Evolutionary conservation across 30 jellyfish, hydroid and myxozoan species (phyloP), one percentile per base, ranked within the genome.

Genomic region (Mastigias papua): DNA sequence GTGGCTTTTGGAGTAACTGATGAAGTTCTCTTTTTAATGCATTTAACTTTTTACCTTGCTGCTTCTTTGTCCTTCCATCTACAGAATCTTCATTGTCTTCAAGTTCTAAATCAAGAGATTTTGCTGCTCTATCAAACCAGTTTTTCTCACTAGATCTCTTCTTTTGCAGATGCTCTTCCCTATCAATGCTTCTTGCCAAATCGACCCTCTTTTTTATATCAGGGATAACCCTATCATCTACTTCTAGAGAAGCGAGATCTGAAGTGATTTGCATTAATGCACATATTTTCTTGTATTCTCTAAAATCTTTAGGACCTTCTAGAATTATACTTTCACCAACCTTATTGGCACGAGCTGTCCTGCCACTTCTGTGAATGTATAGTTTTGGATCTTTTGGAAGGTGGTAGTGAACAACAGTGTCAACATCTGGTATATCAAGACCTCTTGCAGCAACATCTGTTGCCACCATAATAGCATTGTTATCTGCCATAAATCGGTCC

Each of bases 391-490:
- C 98, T 49, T 80, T 86, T 29, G 99, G 99, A 2, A 95, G 92
- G 61, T 95, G 97, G 61, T 81, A 95, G 34, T 95, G 99, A 48
- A 95, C 87, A 33, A 95, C 95, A 21, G 86, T 73, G 22, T 95
- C 94, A 23, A 95, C 96, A 49, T 89, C 71, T 48, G 98, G 98
- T 21, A 95, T 81, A 90, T 95, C 99, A 17, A 95, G 94, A 26
- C 99, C 99, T 57, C 98, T 87, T 17, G 99, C 97, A n/a, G 99
- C 99, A 21, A 95, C 99, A 76, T 95, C 99, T 1, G 99, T 95
- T 27, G 98, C 97, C 57, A 95, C 84, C 86, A 95, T 48, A 49
- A 95, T 42, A 5, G 97, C 97, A 70, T 85, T 57, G 19, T 78
- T 82, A 27, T 54, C 19, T 17, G 77, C 79, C 34, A 60, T 70